These are phyloP conservation scores for human DNA, from an alignment of 2,113 vertebrate genomes.

Conservation along the genomic window DNA sequence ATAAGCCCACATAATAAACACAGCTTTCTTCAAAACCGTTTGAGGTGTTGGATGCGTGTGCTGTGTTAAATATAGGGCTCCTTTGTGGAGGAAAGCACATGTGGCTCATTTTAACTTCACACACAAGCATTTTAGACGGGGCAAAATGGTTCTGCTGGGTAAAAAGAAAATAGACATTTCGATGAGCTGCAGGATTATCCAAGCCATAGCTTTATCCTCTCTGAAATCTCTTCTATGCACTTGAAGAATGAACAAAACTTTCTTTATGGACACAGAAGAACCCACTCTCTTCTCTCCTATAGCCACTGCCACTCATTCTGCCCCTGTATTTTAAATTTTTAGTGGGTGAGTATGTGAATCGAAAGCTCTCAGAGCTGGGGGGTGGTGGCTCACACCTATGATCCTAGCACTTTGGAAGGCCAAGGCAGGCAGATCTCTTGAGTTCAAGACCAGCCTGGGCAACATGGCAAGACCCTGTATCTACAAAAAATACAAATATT, in stretches of 20 bases:
- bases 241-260: constrained; percentile 40
- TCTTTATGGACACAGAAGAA: constrained; percentile 7
- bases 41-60: constrained; percentile 61
- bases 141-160: constrained; percentile 14
- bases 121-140: constrained; percentile 39
- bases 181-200: constrained; percentile 44
- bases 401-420: not conserved
- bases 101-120: constrained; percentile 55
- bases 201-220: constrained; percentile 37
- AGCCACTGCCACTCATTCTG: not conserved
- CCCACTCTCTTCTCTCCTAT: not conserved
- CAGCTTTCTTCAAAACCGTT: constrained; percentile 66
- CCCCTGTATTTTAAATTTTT: not conserved
- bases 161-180: constrained; percentile 34
- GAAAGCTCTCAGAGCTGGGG: not conserved
- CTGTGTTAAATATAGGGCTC: constrained; percentile 66
- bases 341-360: not conserved
- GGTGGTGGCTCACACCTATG: not conserved
- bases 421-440: not conserved
- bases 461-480: too few relatives aligned
- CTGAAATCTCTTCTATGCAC: constrained; percentile 11
- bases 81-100: constrained; percentile 48
- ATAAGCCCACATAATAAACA: constrained; percentile 73
- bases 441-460: too few relatives aligned
- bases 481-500: too few relatives aligned